A percentile compares a stretch with the other conserved stretches of the same genome.
Evolutionary conservation across 2,113 vertebrate species (phyloP).

Genomic region (Odocoileus virginianus): DNA sequence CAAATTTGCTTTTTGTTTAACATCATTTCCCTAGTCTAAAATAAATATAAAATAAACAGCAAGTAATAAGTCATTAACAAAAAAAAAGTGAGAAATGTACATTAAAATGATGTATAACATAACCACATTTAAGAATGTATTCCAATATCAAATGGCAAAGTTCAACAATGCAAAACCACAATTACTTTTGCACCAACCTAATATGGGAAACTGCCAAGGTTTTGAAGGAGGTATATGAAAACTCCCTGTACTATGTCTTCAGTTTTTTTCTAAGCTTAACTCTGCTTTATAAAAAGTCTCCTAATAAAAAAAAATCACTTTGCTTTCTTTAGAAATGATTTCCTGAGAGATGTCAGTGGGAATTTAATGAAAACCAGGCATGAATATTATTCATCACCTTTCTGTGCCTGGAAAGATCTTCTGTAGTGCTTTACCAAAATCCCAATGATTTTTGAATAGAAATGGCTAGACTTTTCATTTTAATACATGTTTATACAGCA

Average conservation of each 20-base stretch:
- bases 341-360: not conserved
- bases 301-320: not conserved
- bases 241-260: not conserved
- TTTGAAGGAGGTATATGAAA: not conserved
- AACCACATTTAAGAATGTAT: not conserved
- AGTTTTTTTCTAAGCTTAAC: not conserved
- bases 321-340: conserved; percentile 7
- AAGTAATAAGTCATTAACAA: not conserved
- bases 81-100: not conserved
- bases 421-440: conserved; percentile 22
- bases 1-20: not conserved
- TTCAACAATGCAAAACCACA: not conserved
- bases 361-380: conserved; percentile 36
- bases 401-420: conserved; percentile 18
- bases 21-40: not conserved
- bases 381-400: conserved; percentile 28
- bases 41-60: not conserved
- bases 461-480: conserved; percentile 17
- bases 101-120: not conserved
- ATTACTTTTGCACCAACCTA: not conserved
- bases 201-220: not conserved
- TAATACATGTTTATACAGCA: conserved; percentile 15
- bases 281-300: not conserved
- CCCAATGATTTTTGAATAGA: conserved; percentile 7
- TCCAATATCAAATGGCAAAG: not conserved